Evolutionary conservation across 2,888 invertebrate species (phyloP).

Genomic region (Odontocolon sp.): DNA sequence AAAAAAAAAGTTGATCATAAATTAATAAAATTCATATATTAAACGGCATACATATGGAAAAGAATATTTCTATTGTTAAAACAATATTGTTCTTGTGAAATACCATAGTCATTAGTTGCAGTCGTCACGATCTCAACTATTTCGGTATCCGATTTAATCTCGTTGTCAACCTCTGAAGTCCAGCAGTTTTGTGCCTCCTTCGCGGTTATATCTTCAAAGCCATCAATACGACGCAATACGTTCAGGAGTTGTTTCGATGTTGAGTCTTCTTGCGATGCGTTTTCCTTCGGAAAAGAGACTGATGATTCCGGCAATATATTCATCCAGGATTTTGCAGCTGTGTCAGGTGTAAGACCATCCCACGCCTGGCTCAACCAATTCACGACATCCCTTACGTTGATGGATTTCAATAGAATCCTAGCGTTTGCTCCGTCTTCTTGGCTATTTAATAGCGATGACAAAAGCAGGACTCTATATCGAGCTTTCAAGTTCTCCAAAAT

Average conservation of each 20-base stretch:
- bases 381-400: neutral
- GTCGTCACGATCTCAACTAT: neutral
- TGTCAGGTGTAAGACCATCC: neutral
- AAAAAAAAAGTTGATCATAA: neutral
- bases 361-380: neutral
- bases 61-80: neutral
- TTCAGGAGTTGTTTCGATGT: neutral
- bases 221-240: neutral
- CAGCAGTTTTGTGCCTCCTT: neutral
- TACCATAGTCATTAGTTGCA: neutral
- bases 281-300: too few species aligned
- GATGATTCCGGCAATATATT: too few species aligned
- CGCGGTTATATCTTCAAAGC: neutral
- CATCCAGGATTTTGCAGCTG: neutral
- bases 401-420: neutral
- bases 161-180: neutral
- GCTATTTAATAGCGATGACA: conserved; percentile 14
- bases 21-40: neutral
- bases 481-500: conserved; percentile 58
- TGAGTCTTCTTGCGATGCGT: neutral
- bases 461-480: conserved; percentile 26
- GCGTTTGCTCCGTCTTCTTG: neutral
- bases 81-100: neutral
- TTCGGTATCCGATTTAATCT: neutral
- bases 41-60: neutral